phyloP scores from a whole-genome alignment of 2,797 vertebrate species.

The Pelodytes ibericus region DNA sequence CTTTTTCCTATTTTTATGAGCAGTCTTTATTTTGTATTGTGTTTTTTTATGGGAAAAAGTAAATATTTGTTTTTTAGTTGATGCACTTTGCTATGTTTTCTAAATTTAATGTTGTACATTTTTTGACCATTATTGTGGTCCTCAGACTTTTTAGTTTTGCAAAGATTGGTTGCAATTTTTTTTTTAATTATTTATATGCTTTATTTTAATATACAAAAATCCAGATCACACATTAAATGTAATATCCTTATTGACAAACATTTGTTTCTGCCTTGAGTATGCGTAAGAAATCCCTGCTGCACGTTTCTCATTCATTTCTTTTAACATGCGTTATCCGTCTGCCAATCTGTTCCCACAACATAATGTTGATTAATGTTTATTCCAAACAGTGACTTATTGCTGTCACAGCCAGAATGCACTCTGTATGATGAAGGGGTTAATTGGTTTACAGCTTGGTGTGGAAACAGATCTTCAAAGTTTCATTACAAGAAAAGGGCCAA shows the following conservation, averaged over 20 bases:
- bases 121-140: neutral
- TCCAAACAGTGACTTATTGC: conserved; percentile 17
- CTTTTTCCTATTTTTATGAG: too few relatives aligned
- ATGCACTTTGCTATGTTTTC: neutral
- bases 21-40: too few relatives aligned
- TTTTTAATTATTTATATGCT: neutral
- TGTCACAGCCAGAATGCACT: neutral
- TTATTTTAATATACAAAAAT: neutral
- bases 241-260: too few relatives aligned
- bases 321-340: too few relatives aligned
- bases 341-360: neutral
- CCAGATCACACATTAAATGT: too few relatives aligned
- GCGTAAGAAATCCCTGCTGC: too few relatives aligned
- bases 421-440: conserved; percentile 40
- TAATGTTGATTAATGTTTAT: conserved; percentile 15
- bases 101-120: neutral
- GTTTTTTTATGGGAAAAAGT: neutral
- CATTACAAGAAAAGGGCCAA: conserved; percentile 46
- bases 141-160: too few relatives aligned
- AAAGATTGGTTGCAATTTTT: too few relatives aligned
- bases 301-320: too few relatives aligned
- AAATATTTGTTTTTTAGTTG: neutral
- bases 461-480: conserved; percentile 55
- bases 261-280: too few relatives aligned
- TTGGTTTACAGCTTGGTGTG: conserved; percentile 40